These are phyloP conservation scores for Sylvilagus floridanus DNA, from an alignment of 2,797 vertebrate species.

Conservation along the genomic window DNA sequence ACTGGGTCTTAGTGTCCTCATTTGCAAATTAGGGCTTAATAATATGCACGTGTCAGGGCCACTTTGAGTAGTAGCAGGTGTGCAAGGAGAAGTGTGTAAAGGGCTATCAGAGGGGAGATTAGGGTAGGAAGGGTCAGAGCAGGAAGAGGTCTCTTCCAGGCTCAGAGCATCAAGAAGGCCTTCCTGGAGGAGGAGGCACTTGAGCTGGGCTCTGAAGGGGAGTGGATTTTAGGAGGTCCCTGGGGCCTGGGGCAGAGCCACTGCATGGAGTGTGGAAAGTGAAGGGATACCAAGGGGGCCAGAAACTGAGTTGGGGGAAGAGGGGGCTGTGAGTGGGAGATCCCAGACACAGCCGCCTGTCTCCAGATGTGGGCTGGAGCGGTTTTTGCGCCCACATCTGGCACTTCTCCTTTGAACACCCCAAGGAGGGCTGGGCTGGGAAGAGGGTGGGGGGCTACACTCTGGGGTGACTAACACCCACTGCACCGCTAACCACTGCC, in stretches of 20 bases:
- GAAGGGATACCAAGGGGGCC: not conserved
- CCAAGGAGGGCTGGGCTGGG: not conserved
- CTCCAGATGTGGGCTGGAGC: conserved; percentile 69
- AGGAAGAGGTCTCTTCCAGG: not conserved
- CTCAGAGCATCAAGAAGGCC: not conserved
- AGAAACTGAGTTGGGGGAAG: not conserved
- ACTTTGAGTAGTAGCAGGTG: not conserved
- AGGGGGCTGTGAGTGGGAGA: not conserved
- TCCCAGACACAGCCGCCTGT: not conserved
- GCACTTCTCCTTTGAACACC: conserved; percentile 74
- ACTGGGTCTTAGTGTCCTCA: not conserved
- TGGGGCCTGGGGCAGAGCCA: not conserved
- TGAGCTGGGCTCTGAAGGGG: not conserved
- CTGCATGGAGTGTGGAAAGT: not conserved
- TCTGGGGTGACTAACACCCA: conserved; percentile 83
- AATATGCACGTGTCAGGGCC: not conserved
- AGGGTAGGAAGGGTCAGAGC: not conserved
- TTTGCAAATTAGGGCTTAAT: not conserved
- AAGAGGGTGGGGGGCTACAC: not conserved
- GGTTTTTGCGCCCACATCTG: conserved; percentile 69
- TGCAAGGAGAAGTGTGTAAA: not conserved
- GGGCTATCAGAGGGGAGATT: not conserved
- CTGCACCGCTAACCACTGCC: conserved; percentile 81
- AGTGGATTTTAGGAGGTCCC: conserved; percentile 70
- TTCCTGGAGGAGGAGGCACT: not conserved